phyloP scores from a whole-genome alignment of 1,140 invertebrate species.

The Dendroctonus valens region DNA sequence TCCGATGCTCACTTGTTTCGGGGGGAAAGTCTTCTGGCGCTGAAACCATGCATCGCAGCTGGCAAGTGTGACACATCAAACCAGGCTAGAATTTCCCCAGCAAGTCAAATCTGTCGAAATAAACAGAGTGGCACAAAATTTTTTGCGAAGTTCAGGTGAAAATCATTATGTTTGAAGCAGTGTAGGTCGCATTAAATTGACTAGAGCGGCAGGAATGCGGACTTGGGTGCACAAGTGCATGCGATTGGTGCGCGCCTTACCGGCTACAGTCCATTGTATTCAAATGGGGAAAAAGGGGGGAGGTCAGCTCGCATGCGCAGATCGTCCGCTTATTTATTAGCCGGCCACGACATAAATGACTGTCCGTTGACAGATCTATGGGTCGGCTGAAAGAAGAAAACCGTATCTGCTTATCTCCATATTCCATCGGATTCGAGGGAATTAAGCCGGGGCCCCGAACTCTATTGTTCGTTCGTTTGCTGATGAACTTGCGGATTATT shows the following conservation, averaged over 20 bases:
- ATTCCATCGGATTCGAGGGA: constrained; percentile 37
- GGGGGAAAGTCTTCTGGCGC: too few species aligned
- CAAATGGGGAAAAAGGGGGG: constrained; percentile 43
- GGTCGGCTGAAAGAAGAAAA: constrained; percentile 41
- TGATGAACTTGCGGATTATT: constrained; percentile 29
- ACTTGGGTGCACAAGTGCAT: too few species aligned
- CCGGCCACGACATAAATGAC: constrained; percentile 44
- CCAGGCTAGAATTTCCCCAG: too few species aligned
- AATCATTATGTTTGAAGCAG: too few species aligned
- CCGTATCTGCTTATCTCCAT: constrained; percentile 44
- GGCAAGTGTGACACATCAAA: too few species aligned
- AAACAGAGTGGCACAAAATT: too few species aligned
- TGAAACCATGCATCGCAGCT: too few species aligned
- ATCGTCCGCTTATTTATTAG: constrained; percentile 45
- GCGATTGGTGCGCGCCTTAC: constrained; percentile 5
- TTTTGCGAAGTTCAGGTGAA: too few species aligned
- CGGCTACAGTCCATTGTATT: constrained; percentile 42
- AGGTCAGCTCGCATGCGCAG: constrained; percentile 43
- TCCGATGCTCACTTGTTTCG: too few species aligned
- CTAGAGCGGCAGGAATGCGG: too few species aligned
- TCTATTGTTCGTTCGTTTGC: constrained; percentile 26
- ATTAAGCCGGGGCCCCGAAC: constrained; percentile 33
- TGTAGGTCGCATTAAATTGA: too few species aligned
- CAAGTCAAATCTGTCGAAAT: too few species aligned
- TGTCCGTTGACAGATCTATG: constrained; percentile 47